These are phyloP conservation scores for Temnothorax longispinosus DNA, from an alignment of 1,140 invertebrate genomes.

Conservation along the genomic window DNA sequence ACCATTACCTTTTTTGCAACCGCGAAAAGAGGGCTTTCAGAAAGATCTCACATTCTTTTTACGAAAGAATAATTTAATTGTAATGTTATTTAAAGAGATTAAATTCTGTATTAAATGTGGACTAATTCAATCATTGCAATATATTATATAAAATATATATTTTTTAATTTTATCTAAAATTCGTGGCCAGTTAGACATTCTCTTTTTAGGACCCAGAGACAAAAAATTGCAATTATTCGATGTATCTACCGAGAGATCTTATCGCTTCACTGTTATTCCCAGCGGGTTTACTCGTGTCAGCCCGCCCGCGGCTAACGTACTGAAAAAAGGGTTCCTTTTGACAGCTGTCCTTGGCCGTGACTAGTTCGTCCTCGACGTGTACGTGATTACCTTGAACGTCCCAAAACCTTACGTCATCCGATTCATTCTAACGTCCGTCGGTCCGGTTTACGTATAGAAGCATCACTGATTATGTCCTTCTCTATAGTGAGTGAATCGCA, in stretches of 20 bases:
- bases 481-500: neutral
- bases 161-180: neutral
- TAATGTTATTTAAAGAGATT: neutral
- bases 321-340: conserved; percentile 11
- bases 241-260: neutral
- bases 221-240: neutral
- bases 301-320: conserved; percentile 4
- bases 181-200: neutral
- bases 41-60: neutral
- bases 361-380: conserved; percentile 20
- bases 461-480: conserved; percentile 4
- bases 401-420: conserved; percentile 46
- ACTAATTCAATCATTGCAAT: neutral
- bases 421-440: neutral
- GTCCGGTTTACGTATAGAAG: neutral
- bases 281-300: neutral
- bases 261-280: neutral
- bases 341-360: conserved; percentile 49
- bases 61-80: neutral
- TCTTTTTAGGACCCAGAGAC: neutral
- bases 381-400: conserved; percentile 50
- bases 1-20: neutral
- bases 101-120: neutral
- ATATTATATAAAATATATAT: neutral
- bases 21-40: neutral